Base-by-base conservation (phyloP, 1,140 invertebrate genomes). In the Drosophila teissieri region DNA sequence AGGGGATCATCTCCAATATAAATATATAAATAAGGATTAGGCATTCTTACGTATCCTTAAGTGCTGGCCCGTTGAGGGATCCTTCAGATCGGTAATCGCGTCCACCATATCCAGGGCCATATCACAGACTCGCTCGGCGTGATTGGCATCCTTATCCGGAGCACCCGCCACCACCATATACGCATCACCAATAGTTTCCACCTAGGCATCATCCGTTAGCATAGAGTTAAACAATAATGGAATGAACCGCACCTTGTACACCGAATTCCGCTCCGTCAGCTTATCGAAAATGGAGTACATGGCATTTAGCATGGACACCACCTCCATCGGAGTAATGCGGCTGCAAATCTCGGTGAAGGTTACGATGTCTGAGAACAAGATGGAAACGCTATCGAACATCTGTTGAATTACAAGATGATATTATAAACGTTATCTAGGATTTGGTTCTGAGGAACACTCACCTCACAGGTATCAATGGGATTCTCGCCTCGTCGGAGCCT, bases 91-190 rank as follows among this genome's bases (percentile, higher is more conserved):
- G 4, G 95, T 96, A 76, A 98, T 99, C 1, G 97, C 97, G 70
- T 98, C 96, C 0, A 99, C 94, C 98, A 99, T 98, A 89, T 99
- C 98, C 17, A 99, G 92, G 0, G 98, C 98, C 97, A 99, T 98
- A 92, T 98, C 96, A 84, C 98, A 99, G 14, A 99, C 97, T 78
- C 96, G 96, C 91, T 98, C 96, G 0, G 98, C 98, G 91, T 99
- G 98, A 91, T 98, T 96, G 42, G 94, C 94, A 91, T 97, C 96
- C 78, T 96, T 96, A 62, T 98, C 97, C 0, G 98, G 98, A 12
- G 98, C 97, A 0, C 98, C 98, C 14, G 97, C 97, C 1, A 99
- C 98, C 1, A 98, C 97, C 98, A 99, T 99, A 89, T 99, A 99
- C 0, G 98, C 98, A 91, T 98, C 98, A 0, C 98, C 98, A 78